phyloP scores from a whole-genome alignment of 1,140 invertebrate species.

The Conus betulinus region DNA sequence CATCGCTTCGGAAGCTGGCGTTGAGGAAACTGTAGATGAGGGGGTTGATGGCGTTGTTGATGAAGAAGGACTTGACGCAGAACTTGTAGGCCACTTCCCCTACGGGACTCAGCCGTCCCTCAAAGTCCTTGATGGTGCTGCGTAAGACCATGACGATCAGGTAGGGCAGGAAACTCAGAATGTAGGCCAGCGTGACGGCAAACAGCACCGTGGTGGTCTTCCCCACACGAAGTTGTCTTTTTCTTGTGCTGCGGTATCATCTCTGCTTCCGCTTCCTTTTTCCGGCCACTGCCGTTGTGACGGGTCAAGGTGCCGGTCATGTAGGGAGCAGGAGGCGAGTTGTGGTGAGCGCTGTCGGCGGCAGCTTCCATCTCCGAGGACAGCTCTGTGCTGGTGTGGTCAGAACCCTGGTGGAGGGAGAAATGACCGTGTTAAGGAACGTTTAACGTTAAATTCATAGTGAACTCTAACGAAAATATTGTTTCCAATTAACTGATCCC shows the following conservation, averaged over 20 bases:
- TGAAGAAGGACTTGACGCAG: slow-evolving; percentile 66
- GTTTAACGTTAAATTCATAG: too few relatives aligned
- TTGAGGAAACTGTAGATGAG: slow-evolving; percentile 66
- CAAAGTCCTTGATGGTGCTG: slow-evolving; percentile 62
- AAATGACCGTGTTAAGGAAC: not conserved
- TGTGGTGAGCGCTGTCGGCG: not conserved
- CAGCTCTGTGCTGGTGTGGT: slow-evolving; percentile 63
- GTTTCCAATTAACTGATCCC: too few relatives aligned
- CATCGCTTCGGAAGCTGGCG: slow-evolving; percentile 58
- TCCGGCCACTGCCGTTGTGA: not conserved
- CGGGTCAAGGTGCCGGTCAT: slow-evolving; percentile 21
- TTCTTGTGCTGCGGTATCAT: slow-evolving; percentile 26
- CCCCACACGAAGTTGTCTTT: slow-evolving; percentile 56
- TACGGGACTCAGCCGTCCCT: slow-evolving; percentile 52
- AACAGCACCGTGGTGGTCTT: slow-evolving; percentile 62
- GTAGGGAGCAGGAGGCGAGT: slow-evolving; percentile 9
- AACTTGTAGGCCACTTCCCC: slow-evolving; percentile 66
- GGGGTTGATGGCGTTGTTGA: slow-evolving; percentile 67
- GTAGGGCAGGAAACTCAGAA: slow-evolving; percentile 63
- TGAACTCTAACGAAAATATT: too few relatives aligned
- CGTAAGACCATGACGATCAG: slow-evolving; percentile 58
- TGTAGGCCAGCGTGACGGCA: slow-evolving; percentile 63
- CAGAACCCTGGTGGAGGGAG: slow-evolving; percentile 43
- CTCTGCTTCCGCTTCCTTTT: slow-evolving; percentile 26
- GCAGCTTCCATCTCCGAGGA: slow-evolving; percentile 54